Conservation (phyloP, 2,888 invertebrate genomes). For the Latheticus oryzae region DNA sequence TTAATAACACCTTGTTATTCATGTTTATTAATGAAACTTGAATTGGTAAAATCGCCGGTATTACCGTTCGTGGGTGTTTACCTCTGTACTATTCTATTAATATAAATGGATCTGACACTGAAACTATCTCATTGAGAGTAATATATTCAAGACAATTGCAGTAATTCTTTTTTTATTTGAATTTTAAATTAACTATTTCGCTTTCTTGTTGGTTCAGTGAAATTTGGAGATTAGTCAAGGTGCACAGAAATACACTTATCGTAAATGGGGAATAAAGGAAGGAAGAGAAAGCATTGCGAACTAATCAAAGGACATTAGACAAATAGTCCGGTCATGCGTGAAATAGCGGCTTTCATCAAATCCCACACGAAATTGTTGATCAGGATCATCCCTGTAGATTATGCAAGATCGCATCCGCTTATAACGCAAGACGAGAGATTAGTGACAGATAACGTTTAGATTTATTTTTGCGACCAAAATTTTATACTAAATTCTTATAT, state of each 20-base stretch:
- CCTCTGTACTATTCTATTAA: conserved; percentile 25
- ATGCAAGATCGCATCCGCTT: conserved; percentile 30
- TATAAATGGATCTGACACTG: conserved; percentile 26
- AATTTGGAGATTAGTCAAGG: conserved; percentile 19
- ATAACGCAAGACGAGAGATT: conserved; percentile 26
- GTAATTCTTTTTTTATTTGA: too few species aligned
- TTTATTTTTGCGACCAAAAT: not conserved
- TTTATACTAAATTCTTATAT: too few species aligned
- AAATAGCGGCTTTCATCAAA: conserved; percentile 42
- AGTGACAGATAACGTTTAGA: not conserved
- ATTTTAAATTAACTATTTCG: too few species aligned
- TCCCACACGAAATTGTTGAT: conserved; percentile 40
- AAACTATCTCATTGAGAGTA: conserved; percentile 16
- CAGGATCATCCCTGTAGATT: conserved; percentile 30
- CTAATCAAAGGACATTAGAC: conserved; percentile 41
- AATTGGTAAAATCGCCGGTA: conserved; percentile 37
- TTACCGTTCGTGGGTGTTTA: conserved; percentile 23
- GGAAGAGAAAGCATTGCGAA: conserved; percentile 24
- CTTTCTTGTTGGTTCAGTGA: too few species aligned
- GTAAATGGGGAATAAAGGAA: conserved; percentile 10
- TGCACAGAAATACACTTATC: conserved; percentile 15
- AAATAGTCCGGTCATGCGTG: conserved; percentile 42
- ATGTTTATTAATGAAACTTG: conserved; percentile 40
- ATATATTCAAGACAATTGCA: too few species aligned
- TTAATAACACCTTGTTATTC: conserved; percentile 41